Conservation (phyloP, 2,797 vertebrate genomes). For the Squalus acanthias region DNA sequence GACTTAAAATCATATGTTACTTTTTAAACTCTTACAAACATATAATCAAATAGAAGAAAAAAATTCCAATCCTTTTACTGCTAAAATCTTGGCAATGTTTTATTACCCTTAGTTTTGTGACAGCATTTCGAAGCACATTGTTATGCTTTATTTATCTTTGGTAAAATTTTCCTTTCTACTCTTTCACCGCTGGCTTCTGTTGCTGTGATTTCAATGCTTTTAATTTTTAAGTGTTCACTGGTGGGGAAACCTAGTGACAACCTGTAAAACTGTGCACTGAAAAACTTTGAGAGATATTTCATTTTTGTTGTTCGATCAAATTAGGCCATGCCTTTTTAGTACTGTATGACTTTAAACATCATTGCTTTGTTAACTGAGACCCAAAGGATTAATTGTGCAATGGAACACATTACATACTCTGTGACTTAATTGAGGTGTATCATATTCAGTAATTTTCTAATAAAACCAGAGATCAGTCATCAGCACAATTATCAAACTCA, state of each 20-base stretch:
- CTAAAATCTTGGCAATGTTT: background rate
- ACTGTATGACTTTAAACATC: background rate
- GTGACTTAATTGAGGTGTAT: slow-evolving; percentile 29
- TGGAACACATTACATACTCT: background rate
- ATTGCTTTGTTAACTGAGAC: slow-evolving; percentile 21
- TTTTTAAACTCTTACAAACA: background rate
- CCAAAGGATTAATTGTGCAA: slow-evolving; percentile 35
- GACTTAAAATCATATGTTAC: background rate
- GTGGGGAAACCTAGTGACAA: background rate
- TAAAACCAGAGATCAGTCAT: slow-evolving; percentile 33
- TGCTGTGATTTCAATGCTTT: background rate
- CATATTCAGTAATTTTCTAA: slow-evolving; percentile 34
- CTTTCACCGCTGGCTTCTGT: background rate
- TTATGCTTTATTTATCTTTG: background rate
- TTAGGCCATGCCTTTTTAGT: background rate
- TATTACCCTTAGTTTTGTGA: background rate
- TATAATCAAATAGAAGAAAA: background rate
- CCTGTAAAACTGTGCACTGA: background rate
- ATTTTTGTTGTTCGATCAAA: background rate
- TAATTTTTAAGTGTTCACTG: background rate
- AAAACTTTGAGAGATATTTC: background rate
- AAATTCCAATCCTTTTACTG: background rate
- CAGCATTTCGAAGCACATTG: background rate
- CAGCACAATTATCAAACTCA: slow-evolving; percentile 20
- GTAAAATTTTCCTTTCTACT: background rate